phyloP scores from a whole-genome alignment of 1,140 invertebrate species.

The Tyrophagus putrescentiae region DNA sequence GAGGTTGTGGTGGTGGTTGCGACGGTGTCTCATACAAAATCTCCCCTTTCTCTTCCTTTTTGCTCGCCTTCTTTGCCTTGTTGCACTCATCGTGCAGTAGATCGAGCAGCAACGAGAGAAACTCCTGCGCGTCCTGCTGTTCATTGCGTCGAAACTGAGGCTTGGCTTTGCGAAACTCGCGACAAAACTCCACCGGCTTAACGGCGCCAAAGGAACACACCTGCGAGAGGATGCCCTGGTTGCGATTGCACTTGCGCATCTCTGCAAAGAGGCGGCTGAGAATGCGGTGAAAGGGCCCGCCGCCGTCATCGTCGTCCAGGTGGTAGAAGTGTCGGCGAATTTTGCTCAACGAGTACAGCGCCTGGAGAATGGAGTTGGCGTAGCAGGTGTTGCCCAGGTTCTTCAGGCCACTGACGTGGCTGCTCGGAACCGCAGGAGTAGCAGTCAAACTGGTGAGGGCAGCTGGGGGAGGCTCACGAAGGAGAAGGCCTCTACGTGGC shows the following conservation, averaged over 20 bases:
- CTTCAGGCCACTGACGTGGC: background rate
- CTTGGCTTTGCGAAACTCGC: background rate
- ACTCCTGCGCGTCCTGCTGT: slow-evolving; percentile 7
- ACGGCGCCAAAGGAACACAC: background rate
- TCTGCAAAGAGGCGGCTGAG: background rate
- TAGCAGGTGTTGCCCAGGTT: slow-evolving; percentile 3
- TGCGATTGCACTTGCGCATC: too few relatives aligned
- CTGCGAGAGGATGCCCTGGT: too few relatives aligned
- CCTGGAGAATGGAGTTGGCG: background rate
- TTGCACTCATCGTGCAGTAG: background rate
- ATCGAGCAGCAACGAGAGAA: background rate
- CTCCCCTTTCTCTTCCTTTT: too few relatives aligned
- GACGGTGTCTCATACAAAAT: too few relatives aligned
- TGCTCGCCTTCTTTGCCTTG: background rate
- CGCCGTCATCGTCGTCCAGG: background rate
- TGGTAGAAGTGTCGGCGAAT: slow-evolving; percentile 1
- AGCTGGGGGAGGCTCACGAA: too few relatives aligned
- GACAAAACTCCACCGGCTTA: background rate
- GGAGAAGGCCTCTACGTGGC: too few relatives aligned
- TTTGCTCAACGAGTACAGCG: background rate
- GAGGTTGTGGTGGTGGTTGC: too few relatives aligned
- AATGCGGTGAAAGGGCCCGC: background rate
- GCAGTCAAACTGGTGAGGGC: too few relatives aligned
- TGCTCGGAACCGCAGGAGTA: too few relatives aligned
- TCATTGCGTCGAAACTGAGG: background rate